Evolutionary conservation across 2,797 vertebrate genomes (phyloP), one percentile per base, ranked within the genome.

Genomic region (Coluber constrictor): DNA sequence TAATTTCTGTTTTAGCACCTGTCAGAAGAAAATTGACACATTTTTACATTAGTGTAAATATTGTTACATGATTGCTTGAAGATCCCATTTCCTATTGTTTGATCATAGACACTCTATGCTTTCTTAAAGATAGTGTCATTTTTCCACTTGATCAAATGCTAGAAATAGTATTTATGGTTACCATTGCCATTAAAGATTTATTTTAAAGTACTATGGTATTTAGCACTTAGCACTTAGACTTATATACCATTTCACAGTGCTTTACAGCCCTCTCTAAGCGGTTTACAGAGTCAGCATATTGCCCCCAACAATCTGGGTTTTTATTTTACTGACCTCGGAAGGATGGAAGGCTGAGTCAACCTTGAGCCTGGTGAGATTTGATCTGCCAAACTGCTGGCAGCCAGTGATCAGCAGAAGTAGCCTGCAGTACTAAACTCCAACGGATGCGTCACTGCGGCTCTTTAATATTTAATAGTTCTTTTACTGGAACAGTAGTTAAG

Each of bases 31-130:
- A 25, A 88, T 79, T 6, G 43, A 79, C 25, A 88, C 5, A 9
- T 1, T 8, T 93, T 92, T 25, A 87, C 47, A 55, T 92, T 94
- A 87, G 86, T 8, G 29, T 10, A 61, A 61, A 61, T 27, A 61
- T 61, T 61, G 27, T 61, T 61, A 61, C 25, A 61, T 61, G 60
- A 61, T 61, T 61, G 60, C 60, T 63, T 93, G 23, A 93, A 93
- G 70, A 74, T 2, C 13, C 23, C 89, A 8, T 5, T 92, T 23
- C 91, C 93, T 13, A 12, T 27, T 91, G 7, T 37, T 55, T 15
- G 0, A 10, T 89, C 93, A 74, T 32, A 79, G 3, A 60, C 3
- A 9, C 55, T 70, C 63, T 0, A 0, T 51, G 89, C 57, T 90
- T 87, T 12, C 6, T 55, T 29, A 61, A 61, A 61, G 23, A 25